Evolutionary conservation across 2,797 vertebrate species (phyloP).

Genomic region (Melanotaenia pygmaea): DNA sequence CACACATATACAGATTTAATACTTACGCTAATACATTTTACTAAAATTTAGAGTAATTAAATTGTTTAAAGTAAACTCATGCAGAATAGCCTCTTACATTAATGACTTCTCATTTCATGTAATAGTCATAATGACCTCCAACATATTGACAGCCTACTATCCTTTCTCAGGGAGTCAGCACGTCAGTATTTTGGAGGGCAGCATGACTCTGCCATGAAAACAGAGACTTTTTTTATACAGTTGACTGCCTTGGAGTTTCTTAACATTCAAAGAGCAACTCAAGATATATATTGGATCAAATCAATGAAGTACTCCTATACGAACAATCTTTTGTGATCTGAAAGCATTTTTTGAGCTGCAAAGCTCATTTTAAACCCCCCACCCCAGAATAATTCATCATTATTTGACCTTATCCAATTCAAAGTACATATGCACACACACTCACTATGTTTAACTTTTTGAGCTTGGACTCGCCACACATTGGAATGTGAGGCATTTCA

Average conservation of each 20-base stretch:
- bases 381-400: slow-evolving; percentile 33
- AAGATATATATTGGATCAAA: not conserved
- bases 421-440: slow-evolving; percentile 34
- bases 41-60: not conserved
- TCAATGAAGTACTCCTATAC: not conserved
- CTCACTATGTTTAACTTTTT: slow-evolving; percentile 52
- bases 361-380: slow-evolving; percentile 5
- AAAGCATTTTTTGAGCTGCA: not conserved
- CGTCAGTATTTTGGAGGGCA: not conserved
- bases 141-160: not conserved
- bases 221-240: too few relatives aligned
- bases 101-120: not conserved
- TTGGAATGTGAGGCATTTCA: slow-evolving; percentile 54
- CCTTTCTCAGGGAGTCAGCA: not conserved
- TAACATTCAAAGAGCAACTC: too few relatives aligned
- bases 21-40: not conserved
- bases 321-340: not conserved
- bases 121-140: not conserved
- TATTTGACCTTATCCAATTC: slow-evolving; percentile 44
- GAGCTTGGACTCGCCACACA: slow-evolving; percentile 28
- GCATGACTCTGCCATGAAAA: not conserved
- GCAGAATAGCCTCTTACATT: not conserved
- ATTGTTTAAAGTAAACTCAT: not conserved
- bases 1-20: slow-evolving; percentile 29
- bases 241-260: too few relatives aligned